A percentile compares a stretch with the other conserved stretches of the same genome.
Conservation (phyloP, 1,140 invertebrate species). For the Eriocheir sinensis region DNA sequence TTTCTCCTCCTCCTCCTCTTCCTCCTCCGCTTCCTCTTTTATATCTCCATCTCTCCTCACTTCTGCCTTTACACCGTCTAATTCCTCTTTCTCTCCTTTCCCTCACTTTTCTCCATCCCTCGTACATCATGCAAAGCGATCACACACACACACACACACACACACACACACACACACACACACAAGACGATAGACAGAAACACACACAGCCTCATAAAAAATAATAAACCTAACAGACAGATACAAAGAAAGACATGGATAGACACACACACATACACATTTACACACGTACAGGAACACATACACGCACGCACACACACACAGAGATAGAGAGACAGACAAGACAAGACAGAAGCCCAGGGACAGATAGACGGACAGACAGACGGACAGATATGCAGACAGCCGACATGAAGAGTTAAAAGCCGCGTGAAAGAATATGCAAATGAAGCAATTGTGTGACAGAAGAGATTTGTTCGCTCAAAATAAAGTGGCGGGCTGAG, state of each 20-base stretch:
- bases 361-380: neutral
- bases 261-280: too few species aligned
- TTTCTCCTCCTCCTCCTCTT: neutral
- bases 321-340: neutral
- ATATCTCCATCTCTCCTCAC: neutral
- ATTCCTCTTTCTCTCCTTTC: neutral
- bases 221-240: too few species aligned
- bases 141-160: slow-evolving; percentile 20
- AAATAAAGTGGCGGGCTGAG: too few species aligned
- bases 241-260: too few species aligned
- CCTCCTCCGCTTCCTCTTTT: neutral
- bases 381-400: neutral
- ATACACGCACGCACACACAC: slow-evolving; percentile 21
- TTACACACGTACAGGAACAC: too few species aligned
- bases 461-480: too few species aligned
- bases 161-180: slow-evolving; percentile 14
- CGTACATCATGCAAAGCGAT: too few species aligned
- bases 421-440: too few species aligned
- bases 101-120: neutral
- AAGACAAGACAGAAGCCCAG: too few species aligned
- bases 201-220: too few species aligned
- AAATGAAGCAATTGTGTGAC: too few species aligned
- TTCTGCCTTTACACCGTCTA: neutral
- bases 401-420: too few species aligned
- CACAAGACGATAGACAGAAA: neutral